Base-by-base conservation (phyloP, 2,888 invertebrate genomes). In the Megalurothrips usitatus region DNA sequence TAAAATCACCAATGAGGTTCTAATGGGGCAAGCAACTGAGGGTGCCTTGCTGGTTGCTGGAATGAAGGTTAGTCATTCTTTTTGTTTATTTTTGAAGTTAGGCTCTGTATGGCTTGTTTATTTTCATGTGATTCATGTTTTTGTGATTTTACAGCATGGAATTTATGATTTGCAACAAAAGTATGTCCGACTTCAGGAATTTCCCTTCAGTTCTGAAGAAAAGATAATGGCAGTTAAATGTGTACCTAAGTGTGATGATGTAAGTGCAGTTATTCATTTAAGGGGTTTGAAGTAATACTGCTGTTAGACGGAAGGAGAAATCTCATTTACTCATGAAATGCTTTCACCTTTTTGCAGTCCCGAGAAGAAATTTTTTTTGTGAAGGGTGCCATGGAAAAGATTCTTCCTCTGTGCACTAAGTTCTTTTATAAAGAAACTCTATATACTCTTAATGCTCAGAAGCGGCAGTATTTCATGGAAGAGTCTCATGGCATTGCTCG, bases 141-240 rank as follows among this genome's bases (percentile, higher is more conserved):
- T 3, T 79, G n/a, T n/a, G n/a, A 80, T 79, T 58, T 85, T 86
- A 43, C 85, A 91, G 90, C 93, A 96, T 87, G 94, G 95, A 80
- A 92, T 98, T 91, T 93, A 93, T 85, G 94, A 94, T 80, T 89
- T 94, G 0, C 88, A 92, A 0, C 95, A 96, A 47, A 92, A 94
- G 81, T 97, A 94, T 87, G 91, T 94, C 0, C 90, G 97, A 79
- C 89, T 97, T 14, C 95, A 98, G 86, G 99, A 99, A 87, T 95
- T 95, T 89, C 99, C 99, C 0, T 99, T 99, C 88, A 95, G 93
- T 84, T 98, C 98, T 0, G 99, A 99, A 85, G 96, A 96, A 83
- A 99, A 99, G 89, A 96, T 96, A 92, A 99, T 99, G 99, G 96
- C 96, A 8, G 98, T 99, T 47, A 96, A 95, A 87, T 96, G 96